Evolutionary conservation across 2,888 invertebrate species (phyloP).

Genomic region (Muscina levida): DNA sequence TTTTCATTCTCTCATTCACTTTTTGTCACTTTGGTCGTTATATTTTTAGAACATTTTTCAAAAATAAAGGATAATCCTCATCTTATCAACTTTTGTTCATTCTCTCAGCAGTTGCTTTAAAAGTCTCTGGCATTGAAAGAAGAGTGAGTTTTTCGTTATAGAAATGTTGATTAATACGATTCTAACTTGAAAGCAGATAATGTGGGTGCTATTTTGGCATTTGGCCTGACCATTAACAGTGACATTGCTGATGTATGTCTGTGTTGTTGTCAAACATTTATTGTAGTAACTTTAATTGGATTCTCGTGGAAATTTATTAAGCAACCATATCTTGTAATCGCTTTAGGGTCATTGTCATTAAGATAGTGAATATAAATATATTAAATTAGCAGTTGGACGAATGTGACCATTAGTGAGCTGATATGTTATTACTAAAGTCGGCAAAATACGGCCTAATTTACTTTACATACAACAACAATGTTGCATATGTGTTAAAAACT

Average conservation of each 20-base stretch:
- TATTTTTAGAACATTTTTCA: conserved; percentile 13
- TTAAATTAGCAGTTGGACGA: too few species aligned
- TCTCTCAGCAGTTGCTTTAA: conserved; percentile 41
- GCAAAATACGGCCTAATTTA: too few species aligned
- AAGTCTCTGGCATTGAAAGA: conserved; percentile 39
- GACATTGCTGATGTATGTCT: not conserved
- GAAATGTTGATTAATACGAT: not conserved
- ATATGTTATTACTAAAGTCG: too few species aligned
- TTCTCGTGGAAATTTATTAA: conserved; percentile 12
- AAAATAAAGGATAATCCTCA: conserved; percentile 46
- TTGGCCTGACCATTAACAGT: not conserved
- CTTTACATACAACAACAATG: too few species aligned
- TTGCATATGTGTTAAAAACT: too few species aligned
- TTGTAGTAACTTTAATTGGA: conserved; percentile 32
- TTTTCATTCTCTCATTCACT: conserved; percentile 27
- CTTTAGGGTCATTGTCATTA: too few species aligned
- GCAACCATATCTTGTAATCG: too few species aligned
- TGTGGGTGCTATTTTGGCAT: too few species aligned
- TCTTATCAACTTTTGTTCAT: conserved; percentile 31
- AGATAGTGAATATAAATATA: too few species aligned
- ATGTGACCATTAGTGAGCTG: too few species aligned
- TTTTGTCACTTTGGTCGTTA: conserved; percentile 18
- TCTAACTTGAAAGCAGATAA: not conserved
- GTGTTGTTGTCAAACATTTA: not conserved
- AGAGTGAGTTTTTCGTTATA: conserved; percentile 26